Conservation (phyloP, 2,888 invertebrate species). For the Plebejus argus region DNA sequence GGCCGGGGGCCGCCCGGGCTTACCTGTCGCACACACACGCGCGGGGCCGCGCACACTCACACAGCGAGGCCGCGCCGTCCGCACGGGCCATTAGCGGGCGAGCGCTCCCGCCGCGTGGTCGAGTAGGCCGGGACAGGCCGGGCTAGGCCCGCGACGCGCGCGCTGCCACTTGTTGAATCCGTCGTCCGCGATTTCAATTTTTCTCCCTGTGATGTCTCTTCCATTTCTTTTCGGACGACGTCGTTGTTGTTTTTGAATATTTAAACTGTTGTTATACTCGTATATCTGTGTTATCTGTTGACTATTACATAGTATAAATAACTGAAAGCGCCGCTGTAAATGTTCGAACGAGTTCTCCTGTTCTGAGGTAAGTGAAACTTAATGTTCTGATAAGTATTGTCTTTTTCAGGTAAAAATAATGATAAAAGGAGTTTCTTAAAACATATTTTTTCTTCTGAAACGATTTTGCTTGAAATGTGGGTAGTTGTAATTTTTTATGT, state of each 20-base stretch:
- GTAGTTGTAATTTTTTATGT: not conserved
- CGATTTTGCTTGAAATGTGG: not conserved
- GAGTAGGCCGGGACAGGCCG: constrained; percentile 40
- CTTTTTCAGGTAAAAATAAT: not conserved
- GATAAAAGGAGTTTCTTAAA: not conserved
- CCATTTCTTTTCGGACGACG: constrained; percentile 64
- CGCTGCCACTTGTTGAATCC: constrained; percentile 76
- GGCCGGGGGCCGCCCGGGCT: constrained; percentile 74
- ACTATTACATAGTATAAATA: constrained; percentile 68
- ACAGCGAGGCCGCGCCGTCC: constrained; percentile 47
- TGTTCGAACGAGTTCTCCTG: constrained; percentile 34
- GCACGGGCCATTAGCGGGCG: constrained; percentile 70
- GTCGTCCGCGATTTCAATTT: constrained; percentile 53
- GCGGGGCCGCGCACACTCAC: constrained; percentile 45
- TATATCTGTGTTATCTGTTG: constrained; percentile 79
- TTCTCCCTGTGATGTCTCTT: constrained; percentile 66
- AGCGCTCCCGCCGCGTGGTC: constrained; percentile 73
- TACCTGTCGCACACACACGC: constrained; percentile 64
- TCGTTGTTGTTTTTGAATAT: constrained; percentile 68
- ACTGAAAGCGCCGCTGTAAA: constrained; percentile 49
- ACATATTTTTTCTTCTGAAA: not conserved
- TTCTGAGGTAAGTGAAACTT: constrained; percentile 42
- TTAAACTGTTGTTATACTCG: constrained; percentile 75
- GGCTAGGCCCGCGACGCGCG: constrained; percentile 54
- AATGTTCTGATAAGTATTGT: not conserved